phyloP scores from a whole-genome alignment of 1,140 invertebrate species.

The Ostrea edulis region DNA sequence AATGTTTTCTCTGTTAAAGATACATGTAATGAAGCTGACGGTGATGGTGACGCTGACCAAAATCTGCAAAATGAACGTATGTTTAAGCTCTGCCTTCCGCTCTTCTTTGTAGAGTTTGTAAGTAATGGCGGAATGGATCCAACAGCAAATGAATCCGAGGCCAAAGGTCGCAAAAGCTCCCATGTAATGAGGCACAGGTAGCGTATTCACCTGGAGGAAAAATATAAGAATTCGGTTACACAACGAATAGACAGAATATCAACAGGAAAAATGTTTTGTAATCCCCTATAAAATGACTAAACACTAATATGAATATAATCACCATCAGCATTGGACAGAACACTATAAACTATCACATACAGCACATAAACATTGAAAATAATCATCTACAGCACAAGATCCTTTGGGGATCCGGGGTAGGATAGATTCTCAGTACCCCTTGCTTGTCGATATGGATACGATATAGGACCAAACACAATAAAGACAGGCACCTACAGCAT shows the following conservation, averaged over 20 bases:
- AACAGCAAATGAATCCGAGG: slow-evolving; percentile 47
- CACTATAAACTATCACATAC: no score
- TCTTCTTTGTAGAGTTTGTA: slow-evolving; percentile 58
- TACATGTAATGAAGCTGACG: slow-evolving; percentile 53
- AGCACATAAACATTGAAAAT: no score
- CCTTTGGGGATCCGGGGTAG: no score
- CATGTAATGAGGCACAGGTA: slow-evolving; percentile 52
- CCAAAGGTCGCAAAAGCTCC: slow-evolving; percentile 56
- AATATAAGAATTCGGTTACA: neutral
- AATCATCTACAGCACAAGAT: no score
- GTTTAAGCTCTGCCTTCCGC: slow-evolving; percentile 41
- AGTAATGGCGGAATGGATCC: slow-evolving; percentile 54
- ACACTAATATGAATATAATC: neutral
- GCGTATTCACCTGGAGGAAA: slow-evolving; percentile 45
- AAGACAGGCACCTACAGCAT: no score
- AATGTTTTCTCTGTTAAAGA: slow-evolving; percentile 49
- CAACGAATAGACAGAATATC: neutral
- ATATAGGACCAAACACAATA: no score
- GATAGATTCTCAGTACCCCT: no score
- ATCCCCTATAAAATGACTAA: neutral
- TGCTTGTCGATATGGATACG: no score
- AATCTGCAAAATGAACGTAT: slow-evolving; percentile 52
- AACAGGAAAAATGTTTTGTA: neutral
- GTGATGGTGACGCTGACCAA: slow-evolving; percentile 43
- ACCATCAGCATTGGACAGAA: no score